Conservation (phyloP, 2,113 vertebrate genomes). For the Cranoglanis bouderius region DNA sequence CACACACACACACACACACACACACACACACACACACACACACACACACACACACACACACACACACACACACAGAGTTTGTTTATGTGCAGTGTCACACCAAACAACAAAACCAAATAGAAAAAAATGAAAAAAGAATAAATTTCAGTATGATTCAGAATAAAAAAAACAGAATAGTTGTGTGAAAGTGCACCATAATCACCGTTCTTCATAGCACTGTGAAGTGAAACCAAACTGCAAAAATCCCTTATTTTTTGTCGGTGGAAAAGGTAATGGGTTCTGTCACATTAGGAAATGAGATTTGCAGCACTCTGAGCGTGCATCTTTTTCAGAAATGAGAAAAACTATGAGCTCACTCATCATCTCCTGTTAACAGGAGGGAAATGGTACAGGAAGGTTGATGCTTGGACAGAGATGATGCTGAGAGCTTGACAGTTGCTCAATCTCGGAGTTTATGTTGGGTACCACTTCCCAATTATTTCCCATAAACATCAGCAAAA, state of each 20-base stretch:
- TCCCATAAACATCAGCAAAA: constrained; percentile 7
- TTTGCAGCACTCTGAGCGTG: neutral
- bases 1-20: too few relatives aligned
- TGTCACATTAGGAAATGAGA: constrained; percentile 15
- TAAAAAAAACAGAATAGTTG: neutral
- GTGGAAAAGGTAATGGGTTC: neutral
- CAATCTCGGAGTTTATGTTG: neutral
- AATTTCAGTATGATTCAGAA: neutral
- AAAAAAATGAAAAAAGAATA: neutral
- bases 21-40: too few relatives aligned
- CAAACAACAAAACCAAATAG: neutral
- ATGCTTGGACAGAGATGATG: constrained; percentile 13
- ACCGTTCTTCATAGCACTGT: neutral
- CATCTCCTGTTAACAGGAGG: constrained; percentile 26
- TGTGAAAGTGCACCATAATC: constrained; percentile 13
- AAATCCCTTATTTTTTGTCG: neutral
- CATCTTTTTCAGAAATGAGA: constrained; percentile 23
- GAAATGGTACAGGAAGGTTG: constrained; percentile 40
- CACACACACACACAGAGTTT: too few relatives aligned
- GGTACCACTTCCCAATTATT: constrained; percentile 12
- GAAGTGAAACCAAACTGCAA: neutral
- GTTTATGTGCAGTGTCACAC: neutral
- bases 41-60: too few relatives aligned
- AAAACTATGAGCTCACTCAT: constrained; percentile 31
- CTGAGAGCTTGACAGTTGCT: neutral